phyloP scores from a whole-genome alignment of 2,888 invertebrate species.

The Zaprionus obscuricornis region DNA sequence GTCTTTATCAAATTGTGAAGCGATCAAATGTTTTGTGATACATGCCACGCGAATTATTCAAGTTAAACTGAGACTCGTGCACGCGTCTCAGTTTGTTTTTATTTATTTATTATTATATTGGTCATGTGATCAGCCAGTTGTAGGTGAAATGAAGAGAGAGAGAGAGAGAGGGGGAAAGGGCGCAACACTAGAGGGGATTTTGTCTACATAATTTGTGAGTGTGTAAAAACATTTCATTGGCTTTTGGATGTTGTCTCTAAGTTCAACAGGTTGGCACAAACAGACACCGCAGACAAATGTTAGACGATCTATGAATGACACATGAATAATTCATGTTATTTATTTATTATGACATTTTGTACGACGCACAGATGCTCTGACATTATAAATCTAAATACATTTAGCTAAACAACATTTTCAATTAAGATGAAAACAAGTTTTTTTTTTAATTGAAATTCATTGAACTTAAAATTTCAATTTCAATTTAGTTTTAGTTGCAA shows the following conservation, averaged over 20 bases:
- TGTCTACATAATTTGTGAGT: constrained; percentile 14
- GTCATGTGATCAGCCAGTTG: constrained; percentile 31
- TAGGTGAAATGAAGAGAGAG: neutral
- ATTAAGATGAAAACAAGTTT: too few relatives aligned
- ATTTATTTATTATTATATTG: constrained; percentile 9
- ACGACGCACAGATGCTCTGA: too few relatives aligned
- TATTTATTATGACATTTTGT: neutral
- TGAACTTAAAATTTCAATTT: too few relatives aligned
- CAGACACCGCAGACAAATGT: constrained; percentile 10
- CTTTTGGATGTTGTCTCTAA: constrained; percentile 4
- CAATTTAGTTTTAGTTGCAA: too few relatives aligned
- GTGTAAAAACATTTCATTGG: constrained; percentile 5
- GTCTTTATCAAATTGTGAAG: too few relatives aligned
- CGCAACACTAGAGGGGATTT: too few relatives aligned
- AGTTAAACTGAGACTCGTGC: constrained; percentile 17
- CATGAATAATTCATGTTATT: constrained; percentile 28
- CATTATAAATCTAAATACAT: too few relatives aligned
- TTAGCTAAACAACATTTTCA: too few relatives aligned
- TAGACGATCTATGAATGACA: constrained; percentile 20
- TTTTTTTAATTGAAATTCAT: too few relatives aligned
- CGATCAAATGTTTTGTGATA: neutral
- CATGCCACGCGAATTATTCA: neutral
- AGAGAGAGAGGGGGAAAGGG: neutral
- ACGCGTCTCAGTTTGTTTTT: constrained; percentile 21
- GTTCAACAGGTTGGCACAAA: constrained; percentile 20